phyloP scores from a whole-genome alignment of 2,113 vertebrate genomes.

The Vombatus ursinus region DNA sequence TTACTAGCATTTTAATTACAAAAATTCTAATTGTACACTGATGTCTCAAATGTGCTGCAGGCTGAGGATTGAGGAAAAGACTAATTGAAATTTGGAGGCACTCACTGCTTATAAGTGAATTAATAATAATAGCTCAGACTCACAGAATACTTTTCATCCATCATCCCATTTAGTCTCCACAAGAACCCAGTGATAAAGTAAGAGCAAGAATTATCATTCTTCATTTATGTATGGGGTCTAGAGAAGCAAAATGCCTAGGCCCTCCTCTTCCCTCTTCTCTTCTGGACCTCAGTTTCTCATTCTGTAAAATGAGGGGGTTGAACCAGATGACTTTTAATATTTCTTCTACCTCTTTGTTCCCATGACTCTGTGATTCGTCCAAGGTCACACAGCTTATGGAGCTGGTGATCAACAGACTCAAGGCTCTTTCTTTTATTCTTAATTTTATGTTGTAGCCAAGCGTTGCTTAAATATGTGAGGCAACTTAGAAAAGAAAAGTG shows the following conservation, averaged over 20 bases:
- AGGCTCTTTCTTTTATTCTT: neutral
- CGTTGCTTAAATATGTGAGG: neutral
- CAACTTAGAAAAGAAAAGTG: neutral
- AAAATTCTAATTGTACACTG: neutral
- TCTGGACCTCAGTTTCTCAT: neutral
- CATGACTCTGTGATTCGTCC: neutral
- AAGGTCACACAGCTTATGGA: neutral
- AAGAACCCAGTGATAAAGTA: neutral
- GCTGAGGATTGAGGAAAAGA: slow-evolving; percentile 13
- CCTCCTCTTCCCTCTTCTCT: neutral
- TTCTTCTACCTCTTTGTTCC: neutral
- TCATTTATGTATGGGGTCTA: neutral
- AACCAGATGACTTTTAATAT: neutral
- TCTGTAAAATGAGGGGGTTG: neutral
- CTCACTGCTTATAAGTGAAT: slow-evolving; percentile 21
- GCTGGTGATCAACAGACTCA: neutral
- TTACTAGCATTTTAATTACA: slow-evolving; percentile 18
- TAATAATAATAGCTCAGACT: neutral
- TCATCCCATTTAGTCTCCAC: neutral
- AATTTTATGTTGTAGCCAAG: neutral
- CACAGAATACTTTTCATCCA: neutral
- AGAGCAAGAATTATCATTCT: neutral
- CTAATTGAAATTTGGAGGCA: slow-evolving; percentile 1
- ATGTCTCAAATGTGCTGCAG: neutral
- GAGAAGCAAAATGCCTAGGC: neutral